Percentiles rank a stretch among this genome's conserved stretches.
Evolutionary conservation across 2,797 vertebrate species (phyloP).

Genomic region (Ispidina picta): DNA sequence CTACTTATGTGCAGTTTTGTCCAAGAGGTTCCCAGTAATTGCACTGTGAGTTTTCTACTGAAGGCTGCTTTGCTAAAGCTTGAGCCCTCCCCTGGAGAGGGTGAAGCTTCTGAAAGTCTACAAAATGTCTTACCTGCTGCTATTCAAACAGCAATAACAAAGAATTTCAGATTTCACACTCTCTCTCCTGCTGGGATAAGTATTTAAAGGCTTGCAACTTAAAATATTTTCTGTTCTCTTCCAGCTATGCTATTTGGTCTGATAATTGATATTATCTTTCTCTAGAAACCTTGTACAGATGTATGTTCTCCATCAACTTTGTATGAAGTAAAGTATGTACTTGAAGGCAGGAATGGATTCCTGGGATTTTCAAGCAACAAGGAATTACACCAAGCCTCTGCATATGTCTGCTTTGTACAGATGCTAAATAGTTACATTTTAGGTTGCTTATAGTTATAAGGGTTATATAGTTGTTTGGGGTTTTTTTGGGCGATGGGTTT

Average conservation of each 20-base stretch:
- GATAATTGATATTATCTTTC: not conserved
- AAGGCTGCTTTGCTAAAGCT: not conserved
- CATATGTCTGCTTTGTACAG: not conserved
- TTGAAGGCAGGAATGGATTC: not conserved
- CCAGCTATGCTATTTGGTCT: not conserved
- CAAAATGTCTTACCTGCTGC: not conserved
- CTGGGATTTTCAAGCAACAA: not conserved
- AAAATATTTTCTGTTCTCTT: conserved; percentile 4
- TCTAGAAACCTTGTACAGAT: not conserved
- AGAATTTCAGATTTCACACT: not conserved
- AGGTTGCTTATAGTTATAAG: not conserved
- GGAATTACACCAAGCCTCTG: not conserved
- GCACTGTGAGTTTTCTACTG: not conserved
- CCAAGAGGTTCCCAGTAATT: not conserved
- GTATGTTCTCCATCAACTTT: not conserved
- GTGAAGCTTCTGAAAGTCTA: not conserved
- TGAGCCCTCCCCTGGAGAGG: not conserved
- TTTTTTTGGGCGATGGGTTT: not conserved
- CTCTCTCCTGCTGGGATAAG: not conserved
- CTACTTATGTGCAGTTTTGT: not conserved
- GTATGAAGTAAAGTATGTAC: not conserved
- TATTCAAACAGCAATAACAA: not conserved
- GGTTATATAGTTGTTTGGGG: not conserved
- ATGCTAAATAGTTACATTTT: not conserved
- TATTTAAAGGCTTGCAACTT: not conserved